A percentile compares a stretch with the other conserved stretches of the same genome.
Conservation (phyloP, 1,140 invertebrate species). For the Amyelois transitella region DNA sequence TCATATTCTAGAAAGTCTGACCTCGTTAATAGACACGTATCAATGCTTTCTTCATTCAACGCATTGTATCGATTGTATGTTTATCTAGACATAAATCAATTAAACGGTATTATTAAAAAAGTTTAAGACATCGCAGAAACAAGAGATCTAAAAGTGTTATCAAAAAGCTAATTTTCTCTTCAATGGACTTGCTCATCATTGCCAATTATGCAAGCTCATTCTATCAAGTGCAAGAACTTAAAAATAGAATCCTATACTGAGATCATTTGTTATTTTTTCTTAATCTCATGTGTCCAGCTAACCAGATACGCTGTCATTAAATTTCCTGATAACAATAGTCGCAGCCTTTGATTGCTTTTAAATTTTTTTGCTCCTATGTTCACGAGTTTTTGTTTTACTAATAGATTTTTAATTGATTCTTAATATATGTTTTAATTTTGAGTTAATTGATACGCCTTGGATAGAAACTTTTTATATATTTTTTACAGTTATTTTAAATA, state of each 20-base stretch:
- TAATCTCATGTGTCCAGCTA: background rate
- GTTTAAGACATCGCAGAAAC: conserved; percentile 18
- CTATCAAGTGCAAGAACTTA: too few relatives aligned
- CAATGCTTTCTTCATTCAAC: conserved; percentile 18
- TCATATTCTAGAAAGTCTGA: conserved; percentile 24
- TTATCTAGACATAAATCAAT: conserved; percentile 31
- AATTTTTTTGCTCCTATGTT: background rate
- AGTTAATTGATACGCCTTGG: background rate
- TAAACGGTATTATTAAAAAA: conserved; percentile 16
- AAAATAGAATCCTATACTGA: too few relatives aligned
- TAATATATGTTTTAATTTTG: background rate
- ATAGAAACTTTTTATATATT: too few relatives aligned
- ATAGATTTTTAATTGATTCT: background rate
- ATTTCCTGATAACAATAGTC: background rate
- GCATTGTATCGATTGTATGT: conserved; percentile 1
- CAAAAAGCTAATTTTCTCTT: too few relatives aligned
- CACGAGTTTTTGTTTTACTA: background rate
- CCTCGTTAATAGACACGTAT: conserved; percentile 15
- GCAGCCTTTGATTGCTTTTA: background rate
- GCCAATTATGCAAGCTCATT: too few relatives aligned
- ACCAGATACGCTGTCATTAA: background rate
- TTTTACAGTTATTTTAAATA: too few relatives aligned
- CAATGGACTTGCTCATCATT: too few relatives aligned
- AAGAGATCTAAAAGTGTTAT: too few relatives aligned
- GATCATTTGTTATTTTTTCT: too few relatives aligned